A percentile compares a stretch with the other conserved stretches of the same genome.
phyloP scores from a whole-genome alignment of 1,140 invertebrate genomes.

The Dinothrombium tinctorium region DNA sequence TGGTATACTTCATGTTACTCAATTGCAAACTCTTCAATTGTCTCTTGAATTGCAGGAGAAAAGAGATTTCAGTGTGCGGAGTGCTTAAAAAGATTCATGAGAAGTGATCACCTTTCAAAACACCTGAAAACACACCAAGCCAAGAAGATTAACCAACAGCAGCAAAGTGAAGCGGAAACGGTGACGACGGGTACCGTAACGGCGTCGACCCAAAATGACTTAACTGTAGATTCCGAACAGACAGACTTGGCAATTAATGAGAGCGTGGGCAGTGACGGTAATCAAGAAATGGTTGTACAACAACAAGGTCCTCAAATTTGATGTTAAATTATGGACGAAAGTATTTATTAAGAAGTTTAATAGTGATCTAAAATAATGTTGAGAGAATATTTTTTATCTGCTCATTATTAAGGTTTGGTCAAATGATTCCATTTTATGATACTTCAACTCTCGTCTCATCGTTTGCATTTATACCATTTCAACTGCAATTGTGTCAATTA shows the following conservation, averaged over 20 bases:
- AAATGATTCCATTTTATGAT: too few species aligned
- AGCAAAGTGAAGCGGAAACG: slow-evolving; percentile 8
- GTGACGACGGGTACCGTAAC: not conserved
- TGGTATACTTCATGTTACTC: too few species aligned
- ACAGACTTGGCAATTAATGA: slow-evolving; percentile 19
- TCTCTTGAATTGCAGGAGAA: slow-evolving; percentile 30
- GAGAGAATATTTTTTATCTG: too few species aligned
- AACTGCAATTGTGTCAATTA: too few species aligned
- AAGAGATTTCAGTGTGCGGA: slow-evolving; percentile 60
- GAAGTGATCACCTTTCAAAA: slow-evolving; percentile 62
- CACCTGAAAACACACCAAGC: slow-evolving; percentile 64
- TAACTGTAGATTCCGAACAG: slow-evolving; percentile 23
- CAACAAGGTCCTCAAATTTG: too few species aligned
- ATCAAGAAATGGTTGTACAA: slow-evolving; percentile 1
- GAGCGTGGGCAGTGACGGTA: slow-evolving; percentile 12
- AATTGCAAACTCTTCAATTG: not conserved
- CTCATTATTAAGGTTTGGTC: too few species aligned
- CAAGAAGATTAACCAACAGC: slow-evolving; percentile 21
- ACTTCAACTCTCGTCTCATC: too few species aligned
- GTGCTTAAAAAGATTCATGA: slow-evolving; percentile 63
- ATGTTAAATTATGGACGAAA: not conserved
- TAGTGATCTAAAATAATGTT: too few species aligned
- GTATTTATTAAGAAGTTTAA: too few species aligned
- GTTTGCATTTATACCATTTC: too few species aligned
- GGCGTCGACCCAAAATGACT: not conserved